Percentiles rank a stretch among this genome's conserved stretches.
These are phyloP conservation scores for Leuciscus waleckii DNA, from an alignment of 2,797 vertebrate genomes.

Conservation along the genomic window DNA sequence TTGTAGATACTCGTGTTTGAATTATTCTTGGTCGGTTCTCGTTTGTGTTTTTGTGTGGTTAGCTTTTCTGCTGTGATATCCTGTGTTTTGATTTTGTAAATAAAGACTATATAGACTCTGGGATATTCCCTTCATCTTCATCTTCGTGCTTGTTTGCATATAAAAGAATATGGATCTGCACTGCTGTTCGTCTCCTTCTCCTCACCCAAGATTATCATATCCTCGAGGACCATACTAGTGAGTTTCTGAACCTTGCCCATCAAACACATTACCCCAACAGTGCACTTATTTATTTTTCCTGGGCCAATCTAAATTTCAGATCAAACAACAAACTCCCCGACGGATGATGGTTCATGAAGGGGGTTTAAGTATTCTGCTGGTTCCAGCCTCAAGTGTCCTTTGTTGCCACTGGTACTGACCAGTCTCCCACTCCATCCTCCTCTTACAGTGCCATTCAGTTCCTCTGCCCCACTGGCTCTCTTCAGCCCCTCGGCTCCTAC, in stretches of 20 bases:
- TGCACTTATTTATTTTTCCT: background rate
- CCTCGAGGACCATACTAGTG: background rate
- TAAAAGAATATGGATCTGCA: too few relatives aligned
- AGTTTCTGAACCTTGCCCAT: background rate
- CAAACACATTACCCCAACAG: background rate
- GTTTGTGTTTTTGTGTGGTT: background rate
- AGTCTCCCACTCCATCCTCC: background rate
- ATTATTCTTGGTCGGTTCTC: background rate
- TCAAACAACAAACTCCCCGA: too few relatives aligned
- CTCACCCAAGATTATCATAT: background rate
- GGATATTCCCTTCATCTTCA: background rate
- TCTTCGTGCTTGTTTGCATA: background rate
- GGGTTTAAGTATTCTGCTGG: background rate
- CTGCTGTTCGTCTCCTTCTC: too few relatives aligned
- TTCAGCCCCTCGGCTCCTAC: background rate
- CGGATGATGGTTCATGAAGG: background rate
- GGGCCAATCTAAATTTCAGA: background rate
- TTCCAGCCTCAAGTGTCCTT: too few relatives aligned
- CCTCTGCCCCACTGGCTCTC: background rate
- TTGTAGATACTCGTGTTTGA: background rate
- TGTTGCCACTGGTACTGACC: too few relatives aligned
- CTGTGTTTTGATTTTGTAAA: background rate
- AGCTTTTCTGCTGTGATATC: background rate
- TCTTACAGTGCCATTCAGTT: background rate
- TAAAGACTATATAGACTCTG: background rate